Conservation (phyloP, 2,113 vertebrate species). For the Nanger granti region DNA sequence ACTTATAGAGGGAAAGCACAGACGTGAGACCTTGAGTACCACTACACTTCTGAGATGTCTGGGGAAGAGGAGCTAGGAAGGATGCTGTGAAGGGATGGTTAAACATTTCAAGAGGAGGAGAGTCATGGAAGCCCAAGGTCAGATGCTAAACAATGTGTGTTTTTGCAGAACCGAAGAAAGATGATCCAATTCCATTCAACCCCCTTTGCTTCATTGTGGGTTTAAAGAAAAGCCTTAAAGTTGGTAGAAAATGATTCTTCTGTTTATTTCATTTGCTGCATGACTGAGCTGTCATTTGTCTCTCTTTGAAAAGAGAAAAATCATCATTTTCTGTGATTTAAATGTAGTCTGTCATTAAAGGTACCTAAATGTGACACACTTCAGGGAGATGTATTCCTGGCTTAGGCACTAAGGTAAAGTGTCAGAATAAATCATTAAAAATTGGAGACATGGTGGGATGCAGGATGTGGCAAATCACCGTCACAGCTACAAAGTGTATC, state of each 20-base stretch:
- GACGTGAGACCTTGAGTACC: not conserved
- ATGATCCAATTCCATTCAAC: not conserved
- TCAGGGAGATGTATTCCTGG: slow-evolving; percentile 37
- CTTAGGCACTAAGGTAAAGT: slow-evolving; percentile 41
- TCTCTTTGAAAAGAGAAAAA: slow-evolving; percentile 38
- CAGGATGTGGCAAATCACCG: slow-evolving; percentile 59
- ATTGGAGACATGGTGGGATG: slow-evolving; percentile 31
- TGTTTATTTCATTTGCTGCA: slow-evolving; percentile 17
- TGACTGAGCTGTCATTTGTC: slow-evolving; percentile 44
- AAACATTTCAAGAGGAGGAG: not conserved
- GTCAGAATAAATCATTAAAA: slow-evolving; percentile 69
- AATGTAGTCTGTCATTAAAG: slow-evolving; percentile 47
- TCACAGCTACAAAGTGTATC: not conserved
- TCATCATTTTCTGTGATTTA: slow-evolving; percentile 62
- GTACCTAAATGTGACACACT: slow-evolving; percentile 46
- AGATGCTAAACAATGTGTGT: not conserved
- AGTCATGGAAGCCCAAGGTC: not conserved
- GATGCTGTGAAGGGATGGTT: not conserved
- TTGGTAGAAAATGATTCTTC: not conserved
- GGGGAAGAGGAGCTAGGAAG: not conserved
- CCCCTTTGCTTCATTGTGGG: not conserved
- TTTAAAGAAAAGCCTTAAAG: not conserved
- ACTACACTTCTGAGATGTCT: not conserved
- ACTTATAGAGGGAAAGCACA: not conserved
- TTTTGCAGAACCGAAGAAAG: not conserved